Base-by-base conservation (phyloP, 2,113 vertebrate species). In the Sebastes schlegelii region DNA sequence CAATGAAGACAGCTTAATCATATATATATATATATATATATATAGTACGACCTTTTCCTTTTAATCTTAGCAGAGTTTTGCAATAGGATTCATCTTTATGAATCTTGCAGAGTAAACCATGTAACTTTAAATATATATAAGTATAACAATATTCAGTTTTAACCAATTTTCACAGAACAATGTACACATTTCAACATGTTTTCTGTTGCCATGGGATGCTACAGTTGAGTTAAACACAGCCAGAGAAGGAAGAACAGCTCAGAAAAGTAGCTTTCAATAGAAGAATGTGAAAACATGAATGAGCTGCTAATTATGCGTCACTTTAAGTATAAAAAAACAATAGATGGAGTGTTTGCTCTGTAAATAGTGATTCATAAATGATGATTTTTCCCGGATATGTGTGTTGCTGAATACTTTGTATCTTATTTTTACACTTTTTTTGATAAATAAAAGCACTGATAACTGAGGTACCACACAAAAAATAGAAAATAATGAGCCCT, bases 361-460 rank as follows among this genome's bases (percentile, higher is more conserved):
- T 57, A 45, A 43, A 40, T 19, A 9, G 3, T 19, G 13, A 19
- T 74, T 45, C 17, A 26, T 9, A 43, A 54, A 4, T 42, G 1
- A 1, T 6, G 0, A 0, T 26, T 54, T 40, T 71, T 23, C 21
- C 1, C 42, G 14, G 1, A 40, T 69, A 8, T 55, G 19, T 63
- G 13, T 11, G 12, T 13, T 60, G 4, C 48, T 54, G n/a, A 71
- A 46, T 64, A 64, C 5, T 26, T 63, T 19, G 34, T 34, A 49
- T 34, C 1, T 48, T 17, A 55, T n/a, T 40, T 2, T 34, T 49
- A 0, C 34, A 34, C 1, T 5, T 5, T 62, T 54, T 69, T 70
- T 8, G 62, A 62, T 62, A n/a, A 42, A 51, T 51, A 17, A 77
- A 78, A 73, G 16, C 40, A 48, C n/a, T 11, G 13, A 42, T 52